Evolutionary conservation across 2,888 invertebrate genomes (phyloP).

Genomic region (Spilosoma lubricipeda): DNA sequence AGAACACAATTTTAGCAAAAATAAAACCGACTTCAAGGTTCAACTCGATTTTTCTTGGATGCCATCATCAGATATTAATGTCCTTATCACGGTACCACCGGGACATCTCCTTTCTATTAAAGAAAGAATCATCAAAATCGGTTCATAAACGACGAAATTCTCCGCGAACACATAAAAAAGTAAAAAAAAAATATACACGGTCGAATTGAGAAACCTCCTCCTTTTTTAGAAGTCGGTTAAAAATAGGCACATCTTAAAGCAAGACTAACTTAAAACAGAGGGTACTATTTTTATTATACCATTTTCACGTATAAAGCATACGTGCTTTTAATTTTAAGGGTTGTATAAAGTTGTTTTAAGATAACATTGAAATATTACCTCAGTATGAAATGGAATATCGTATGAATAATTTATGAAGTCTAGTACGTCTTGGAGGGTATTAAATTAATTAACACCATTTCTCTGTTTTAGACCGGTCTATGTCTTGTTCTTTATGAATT

Average conservation of each 20-base stretch:
- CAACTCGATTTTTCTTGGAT: too few species aligned
- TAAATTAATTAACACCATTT: neutral
- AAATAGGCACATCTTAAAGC: neutral
- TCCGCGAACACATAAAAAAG: too few species aligned
- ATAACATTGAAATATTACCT: constrained; percentile 3
- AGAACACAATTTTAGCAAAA: too few species aligned
- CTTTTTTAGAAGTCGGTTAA: too few species aligned
- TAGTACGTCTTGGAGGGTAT: neutral
- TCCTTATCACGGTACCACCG: too few species aligned
- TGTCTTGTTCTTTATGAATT: neutral
- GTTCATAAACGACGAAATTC: too few species aligned
- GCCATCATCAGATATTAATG: too few species aligned
- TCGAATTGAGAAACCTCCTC: too few species aligned
- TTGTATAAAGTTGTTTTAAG: neutral
- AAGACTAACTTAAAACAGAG: neutral
- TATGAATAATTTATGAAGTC: neutral
- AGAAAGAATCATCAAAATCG: too few species aligned
- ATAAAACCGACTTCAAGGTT: too few species aligned
- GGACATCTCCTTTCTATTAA: too few species aligned
- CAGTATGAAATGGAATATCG: neutral
- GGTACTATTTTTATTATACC: neutral
- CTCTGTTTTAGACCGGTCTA: neutral
- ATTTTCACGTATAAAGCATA: neutral
- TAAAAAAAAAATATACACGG: too few species aligned
- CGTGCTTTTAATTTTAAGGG: neutral